Evolutionary conservation across 2,888 invertebrate species (phyloP).

Genomic region (Steinernema scapterisci): DNA sequence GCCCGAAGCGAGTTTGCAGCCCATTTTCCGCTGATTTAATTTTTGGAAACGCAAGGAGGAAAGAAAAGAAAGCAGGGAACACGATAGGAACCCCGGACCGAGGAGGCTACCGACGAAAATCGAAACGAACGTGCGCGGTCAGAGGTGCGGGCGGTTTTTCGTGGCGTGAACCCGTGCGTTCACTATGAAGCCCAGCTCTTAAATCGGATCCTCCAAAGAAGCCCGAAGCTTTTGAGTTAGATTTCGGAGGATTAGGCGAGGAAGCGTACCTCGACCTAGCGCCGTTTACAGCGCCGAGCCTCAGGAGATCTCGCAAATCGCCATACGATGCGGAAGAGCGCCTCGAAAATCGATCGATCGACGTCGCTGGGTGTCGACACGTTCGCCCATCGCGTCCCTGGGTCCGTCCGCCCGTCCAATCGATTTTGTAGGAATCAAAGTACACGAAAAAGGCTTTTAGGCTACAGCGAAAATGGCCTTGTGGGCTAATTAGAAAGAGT

Average conservation of each 20-base stretch:
- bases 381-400: not conserved
- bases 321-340: not conserved
- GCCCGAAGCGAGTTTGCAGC: not conserved
- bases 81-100: slow-evolving; percentile 4
- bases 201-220: too few relatives aligned
- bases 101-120: slow-evolving; percentile 9
- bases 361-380: not conserved
- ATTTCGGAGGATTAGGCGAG: not conserved
- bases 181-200: too few relatives aligned
- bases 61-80: not conserved
- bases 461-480: too few relatives aligned
- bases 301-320: slow-evolving; percentile 5
- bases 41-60: slow-evolving; percentile 1
- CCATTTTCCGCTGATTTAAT: not conserved
- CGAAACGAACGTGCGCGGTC: slow-evolving; percentile 29
- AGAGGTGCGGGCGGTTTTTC: slow-evolving; percentile 10
- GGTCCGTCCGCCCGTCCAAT: too few relatives aligned
- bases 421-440: too few relatives aligned
- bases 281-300: not conserved
- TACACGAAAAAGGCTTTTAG: too few relatives aligned
- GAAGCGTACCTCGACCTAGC: not conserved
- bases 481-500: too few relatives aligned
- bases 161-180: not conserved
- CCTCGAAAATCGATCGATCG: slow-evolving; percentile 16
- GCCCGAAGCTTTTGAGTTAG: not conserved